Conservation (phyloP, 2,888 invertebrate genomes). For the Dusona sp. region DNA sequence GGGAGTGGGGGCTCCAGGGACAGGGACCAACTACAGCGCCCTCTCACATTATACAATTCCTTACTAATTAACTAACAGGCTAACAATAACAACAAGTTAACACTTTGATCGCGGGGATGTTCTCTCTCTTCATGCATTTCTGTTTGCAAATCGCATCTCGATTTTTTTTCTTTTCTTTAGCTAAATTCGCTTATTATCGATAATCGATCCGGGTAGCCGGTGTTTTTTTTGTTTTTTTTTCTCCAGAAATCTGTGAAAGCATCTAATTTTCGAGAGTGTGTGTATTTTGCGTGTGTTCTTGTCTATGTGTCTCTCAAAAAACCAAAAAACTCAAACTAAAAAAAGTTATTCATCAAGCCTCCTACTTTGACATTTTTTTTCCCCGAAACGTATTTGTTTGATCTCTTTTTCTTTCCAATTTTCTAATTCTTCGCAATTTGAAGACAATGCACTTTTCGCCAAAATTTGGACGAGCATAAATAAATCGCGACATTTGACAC, state of each 20-base stretch:
- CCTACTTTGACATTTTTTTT: constrained; percentile 42
- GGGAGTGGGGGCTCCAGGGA: constrained; percentile 83
- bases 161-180: constrained; percentile 48
- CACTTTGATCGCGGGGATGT: constrained; percentile 79
- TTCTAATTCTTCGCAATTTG: constrained; percentile 61
- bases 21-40: constrained; percentile 84
- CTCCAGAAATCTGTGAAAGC: constrained; percentile 52
- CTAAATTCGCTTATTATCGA: constrained; percentile 81
- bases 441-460: constrained; percentile 73
- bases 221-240: constrained; percentile 17
- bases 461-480: constrained; percentile 79
- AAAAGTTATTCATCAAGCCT: constrained; percentile 13
- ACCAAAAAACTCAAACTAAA: constrained; percentile 24
- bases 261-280: constrained; percentile 54
- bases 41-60: constrained; percentile 83
- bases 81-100: constrained; percentile 85
- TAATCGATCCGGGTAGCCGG: constrained; percentile 76
- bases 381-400: constrained; percentile 52
- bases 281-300: constrained; percentile 52
- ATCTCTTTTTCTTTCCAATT: constrained; percentile 49
- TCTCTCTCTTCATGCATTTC: constrained; percentile 54
- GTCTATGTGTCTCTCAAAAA: constrained; percentile 47
- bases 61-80: constrained; percentile 85
- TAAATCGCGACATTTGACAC: constrained; percentile 68
- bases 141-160: constrained; percentile 56